These are phyloP conservation scores for Spongilla lacustris DNA, from an alignment of 37 sponge, comb jelly and placozoan species.

Conservation along the genomic window DNA sequence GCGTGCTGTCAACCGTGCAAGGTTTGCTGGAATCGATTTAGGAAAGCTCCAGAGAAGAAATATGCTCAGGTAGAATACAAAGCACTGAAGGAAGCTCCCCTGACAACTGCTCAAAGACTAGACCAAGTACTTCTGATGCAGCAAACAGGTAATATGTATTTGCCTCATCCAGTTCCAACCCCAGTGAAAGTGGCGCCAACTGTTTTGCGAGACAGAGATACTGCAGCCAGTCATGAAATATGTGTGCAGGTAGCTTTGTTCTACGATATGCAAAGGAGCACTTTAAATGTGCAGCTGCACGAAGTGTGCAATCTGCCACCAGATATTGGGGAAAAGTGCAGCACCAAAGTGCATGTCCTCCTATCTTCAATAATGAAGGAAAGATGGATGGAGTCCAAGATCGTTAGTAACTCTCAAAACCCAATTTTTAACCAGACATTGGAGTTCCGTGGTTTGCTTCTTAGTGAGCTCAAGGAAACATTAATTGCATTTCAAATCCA, in stretches of 20 bases:
- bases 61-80: no score
- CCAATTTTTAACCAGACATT: constrained; percentile 69
- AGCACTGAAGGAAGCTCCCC: no score
- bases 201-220: not conserved
- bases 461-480: constrained; percentile 35
- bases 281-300: constrained; percentile 52
- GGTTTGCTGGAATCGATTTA: no score
- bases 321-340: constrained; percentile 16
- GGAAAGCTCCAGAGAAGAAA: no score
- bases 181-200: not conserved
- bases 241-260: constrained; percentile 48
- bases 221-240: not conserved
- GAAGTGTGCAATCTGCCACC: constrained; percentile 35
- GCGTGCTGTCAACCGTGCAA: no score
- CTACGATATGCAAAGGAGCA: constrained; percentile 53
- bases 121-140: no score
- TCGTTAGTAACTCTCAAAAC: constrained; percentile 13
- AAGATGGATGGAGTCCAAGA: constrained; percentile 24
- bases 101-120: no score
- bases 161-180: not conserved
- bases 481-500: constrained; percentile 32
- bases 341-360: constrained; percentile 37
- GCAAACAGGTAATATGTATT: no score
- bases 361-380: constrained; percentile 23
- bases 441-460: constrained; percentile 43